Percentiles rank a stretch among this genome's conserved stretches.
These are phyloP conservation scores for Sitta europaea DNA, from an alignment of 2,113 vertebrate species.

Conservation along the genomic window DNA sequence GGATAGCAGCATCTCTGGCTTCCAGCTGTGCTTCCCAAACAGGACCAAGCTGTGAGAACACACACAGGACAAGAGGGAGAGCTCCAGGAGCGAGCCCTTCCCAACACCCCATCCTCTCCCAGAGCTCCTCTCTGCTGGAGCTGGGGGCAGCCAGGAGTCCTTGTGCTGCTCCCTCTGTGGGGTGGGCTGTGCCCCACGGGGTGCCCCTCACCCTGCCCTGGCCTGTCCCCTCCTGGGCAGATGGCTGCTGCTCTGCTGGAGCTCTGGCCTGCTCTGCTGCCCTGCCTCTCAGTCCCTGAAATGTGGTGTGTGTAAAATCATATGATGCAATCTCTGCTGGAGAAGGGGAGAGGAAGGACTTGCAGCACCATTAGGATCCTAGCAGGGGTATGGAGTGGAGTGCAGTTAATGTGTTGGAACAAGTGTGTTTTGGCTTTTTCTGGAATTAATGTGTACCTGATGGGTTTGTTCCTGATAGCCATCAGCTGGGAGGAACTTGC, in stretches of 20 bases:
- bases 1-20: background rate
- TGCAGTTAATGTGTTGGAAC: conserved; percentile 66
- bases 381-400: conserved; percentile 64
- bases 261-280: conserved; percentile 57
- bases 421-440: conserved; percentile 63
- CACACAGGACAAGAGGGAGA: background rate
- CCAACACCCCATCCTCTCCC: background rate
- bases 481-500: conserved; percentile 16
- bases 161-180: too few relatives aligned
- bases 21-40: conserved; percentile 12
- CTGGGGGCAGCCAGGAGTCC: background rate
- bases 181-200: conserved; percentile 8
- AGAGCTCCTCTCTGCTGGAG: background rate
- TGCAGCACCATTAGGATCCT: conserved; percentile 50
- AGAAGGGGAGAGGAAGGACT: conserved; percentile 38
- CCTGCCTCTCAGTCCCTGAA: conserved; percentile 59
- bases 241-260: conserved; percentile 71
- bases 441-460: conserved; percentile 21
- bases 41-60: background rate
- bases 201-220: conserved; percentile 41
- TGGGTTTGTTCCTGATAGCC: background rate
- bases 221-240: conserved; percentile 14
- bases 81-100: background rate
- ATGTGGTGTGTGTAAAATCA: conserved; percentile 53
- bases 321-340: conserved; percentile 54